A percentile compares a stretch with the other conserved stretches of the same genome.
phyloP scores from a whole-genome alignment of 2,113 vertebrate species.

The Mustelus asterias region DNA sequence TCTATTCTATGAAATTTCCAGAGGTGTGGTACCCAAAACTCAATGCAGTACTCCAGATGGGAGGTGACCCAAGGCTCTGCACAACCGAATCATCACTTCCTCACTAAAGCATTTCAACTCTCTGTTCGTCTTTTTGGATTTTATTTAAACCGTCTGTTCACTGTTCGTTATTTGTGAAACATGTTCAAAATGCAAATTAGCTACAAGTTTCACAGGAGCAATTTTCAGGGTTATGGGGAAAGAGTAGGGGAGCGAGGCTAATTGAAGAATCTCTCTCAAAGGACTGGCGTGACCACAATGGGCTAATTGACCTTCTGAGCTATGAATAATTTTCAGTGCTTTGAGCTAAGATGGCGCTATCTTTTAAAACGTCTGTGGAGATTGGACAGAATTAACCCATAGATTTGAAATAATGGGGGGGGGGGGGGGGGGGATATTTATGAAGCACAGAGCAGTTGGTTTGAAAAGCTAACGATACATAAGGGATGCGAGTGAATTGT shows the following conservation, averaged over 20 bases:
- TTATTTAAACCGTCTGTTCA: neutral
- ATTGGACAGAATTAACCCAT: neutral
- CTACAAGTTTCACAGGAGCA: neutral
- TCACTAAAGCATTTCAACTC: neutral
- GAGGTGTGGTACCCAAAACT: no score
- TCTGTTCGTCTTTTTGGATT: neutral
- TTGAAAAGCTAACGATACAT: neutral
- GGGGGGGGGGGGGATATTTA: neutral
- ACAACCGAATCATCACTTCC: neutral
- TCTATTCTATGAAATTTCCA: no score
- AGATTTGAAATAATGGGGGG: neutral
- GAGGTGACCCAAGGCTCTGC: neutral
- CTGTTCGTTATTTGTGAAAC: neutral
- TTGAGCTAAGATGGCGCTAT: neutral
- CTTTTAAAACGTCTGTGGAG: neutral
- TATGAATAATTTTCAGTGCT: neutral
- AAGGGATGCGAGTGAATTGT: neutral
- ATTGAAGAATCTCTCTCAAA: no score
- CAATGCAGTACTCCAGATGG: no score
- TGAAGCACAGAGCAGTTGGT: neutral
- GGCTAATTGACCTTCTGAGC: no score
- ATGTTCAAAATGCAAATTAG: neutral
- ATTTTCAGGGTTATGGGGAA: neutral
- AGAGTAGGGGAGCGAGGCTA: neutral
- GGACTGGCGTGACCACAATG: no score